These are phyloP conservation scores for Agapostemon virescens DNA, from an alignment of 2,888 invertebrate species.

Conservation along the genomic window DNA sequence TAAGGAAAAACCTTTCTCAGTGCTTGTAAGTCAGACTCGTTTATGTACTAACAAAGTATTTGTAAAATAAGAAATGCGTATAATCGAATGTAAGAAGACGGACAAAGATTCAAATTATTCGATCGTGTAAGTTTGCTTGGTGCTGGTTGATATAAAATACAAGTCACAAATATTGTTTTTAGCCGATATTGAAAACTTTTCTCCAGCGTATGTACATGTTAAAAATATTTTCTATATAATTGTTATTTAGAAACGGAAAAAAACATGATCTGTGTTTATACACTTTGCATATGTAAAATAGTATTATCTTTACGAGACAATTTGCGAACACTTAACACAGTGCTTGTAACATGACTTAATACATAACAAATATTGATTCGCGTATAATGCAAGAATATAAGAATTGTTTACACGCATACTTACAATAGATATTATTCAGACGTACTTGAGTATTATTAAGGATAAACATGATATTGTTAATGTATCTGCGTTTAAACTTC, in stretches of 20 bases:
- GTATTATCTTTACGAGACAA: conserved; percentile 42
- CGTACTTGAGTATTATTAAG: conserved; percentile 59
- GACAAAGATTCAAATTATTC: conserved; percentile 26
- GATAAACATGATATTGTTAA: conserved; percentile 44
- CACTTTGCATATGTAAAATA: conserved; percentile 36
- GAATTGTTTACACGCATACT: conserved; percentile 48
- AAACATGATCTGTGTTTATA: conserved; percentile 53
- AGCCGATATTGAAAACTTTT: conserved; percentile 33
- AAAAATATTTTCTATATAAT: conserved; percentile 57
- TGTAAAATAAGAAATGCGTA: conserved; percentile 30
- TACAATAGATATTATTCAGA: conserved; percentile 54
- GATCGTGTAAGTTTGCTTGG: conserved; percentile 35
- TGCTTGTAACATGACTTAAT: conserved; percentile 50
- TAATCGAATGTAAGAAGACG: conserved; percentile 28
- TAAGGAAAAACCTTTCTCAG: conserved; percentile 12
- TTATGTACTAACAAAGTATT: conserved; percentile 43
- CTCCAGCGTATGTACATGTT: conserved; percentile 46
- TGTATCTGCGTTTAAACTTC: conserved; percentile 42
- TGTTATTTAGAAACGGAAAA: conserved; percentile 43
- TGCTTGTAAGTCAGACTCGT: conserved; percentile 1
- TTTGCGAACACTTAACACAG: conserved; percentile 47
- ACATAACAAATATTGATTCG: conserved; percentile 35
- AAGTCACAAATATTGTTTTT: conserved; percentile 40
- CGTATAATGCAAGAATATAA: conserved; percentile 31
- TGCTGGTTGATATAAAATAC: conserved; percentile 49